Evolutionary conservation across 35 echinoderm and acorn worm species (phyloP), one percentile per base, ranked within the genome.

Genomic region (Chiridota heheva): DNA sequence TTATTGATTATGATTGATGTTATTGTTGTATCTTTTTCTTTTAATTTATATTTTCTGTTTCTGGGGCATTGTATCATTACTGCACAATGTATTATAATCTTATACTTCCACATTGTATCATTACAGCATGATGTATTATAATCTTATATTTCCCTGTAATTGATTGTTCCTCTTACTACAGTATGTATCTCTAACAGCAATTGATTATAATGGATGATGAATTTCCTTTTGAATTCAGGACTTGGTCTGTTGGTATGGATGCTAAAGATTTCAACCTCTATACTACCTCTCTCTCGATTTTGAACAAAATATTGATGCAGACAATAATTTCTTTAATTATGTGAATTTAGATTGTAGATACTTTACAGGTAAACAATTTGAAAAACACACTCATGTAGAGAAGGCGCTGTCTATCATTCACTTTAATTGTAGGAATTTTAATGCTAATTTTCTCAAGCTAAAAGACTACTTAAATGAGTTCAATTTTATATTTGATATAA

Each of bases 321-420:
- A 73, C 42, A 45, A 73, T 73, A 73, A 1, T 73, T 73, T 73
- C 29, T 73, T 20, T 45, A 73, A 73, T 73, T 46, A 73, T 45
- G 44, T 73, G 27, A 46, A 73, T 0, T 73, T 47, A 73, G 70
- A 73, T 73, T 73, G 70, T 47, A 73, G 1, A 44, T 73, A 73
- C 43, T 42, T 44, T 73, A 73, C 70, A 44, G 70, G 48, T 18
- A 44, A 29, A 7, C 70, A 73, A 44, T 46, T 47, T 44, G 48
- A 73, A 44, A 17, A 47, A 22, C 37, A 73, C 20, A 25, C 43
- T 26, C n/a, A 6, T 4, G 58, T n/a, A 5, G 58, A 60, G 32
- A 60, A 20, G 4, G 70, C 20, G n/a, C 70, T 73, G 42, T 73
- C 70, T 43, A 26, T 73, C 47, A n/a, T 73, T 44, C 70, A 69